Evolutionary conservation across 2,888 invertebrate genomes (phyloP).

Genomic region (Drosophila mimetica): DNA sequence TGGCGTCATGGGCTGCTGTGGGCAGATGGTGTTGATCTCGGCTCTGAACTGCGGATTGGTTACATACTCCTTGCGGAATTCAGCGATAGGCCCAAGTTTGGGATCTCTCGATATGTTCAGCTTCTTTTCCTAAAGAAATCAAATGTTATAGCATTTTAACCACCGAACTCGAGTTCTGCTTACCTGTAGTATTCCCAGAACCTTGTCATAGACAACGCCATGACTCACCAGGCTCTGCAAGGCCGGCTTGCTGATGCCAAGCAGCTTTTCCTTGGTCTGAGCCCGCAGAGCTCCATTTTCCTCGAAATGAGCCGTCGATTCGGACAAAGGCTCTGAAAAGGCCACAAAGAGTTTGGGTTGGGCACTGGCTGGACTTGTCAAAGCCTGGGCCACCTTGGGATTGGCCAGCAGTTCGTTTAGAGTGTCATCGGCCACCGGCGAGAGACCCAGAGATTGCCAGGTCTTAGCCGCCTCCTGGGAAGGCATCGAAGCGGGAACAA

Average conservation of each 20-base stretch:
- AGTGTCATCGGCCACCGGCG: slow-evolving; percentile 68
- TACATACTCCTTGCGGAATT: slow-evolving; percentile 87
- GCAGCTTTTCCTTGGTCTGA: slow-evolving; percentile 84
- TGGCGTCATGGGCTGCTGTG: slow-evolving; percentile 41
- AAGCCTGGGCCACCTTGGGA: slow-evolving; percentile 70
- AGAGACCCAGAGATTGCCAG: slow-evolving; percentile 56
- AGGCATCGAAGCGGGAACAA: slow-evolving; percentile 14
- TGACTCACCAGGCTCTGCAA: slow-evolving; percentile 87
- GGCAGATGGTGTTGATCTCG: slow-evolving; percentile 85
- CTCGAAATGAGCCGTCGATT: slow-evolving; percentile 66
- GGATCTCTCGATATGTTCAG: slow-evolving; percentile 86
- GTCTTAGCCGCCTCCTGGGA: slow-evolving; percentile 42
- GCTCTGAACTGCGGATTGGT: slow-evolving; percentile 86
- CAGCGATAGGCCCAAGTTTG: slow-evolving; percentile 86
- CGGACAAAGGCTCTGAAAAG: slow-evolving; percentile 77
- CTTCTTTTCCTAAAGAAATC: slow-evolving; percentile 85
- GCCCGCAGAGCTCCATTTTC: slow-evolving; percentile 52
- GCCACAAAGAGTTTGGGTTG: slow-evolving; percentile 79
- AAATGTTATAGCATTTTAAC: neutral
- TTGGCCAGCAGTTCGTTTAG: slow-evolving; percentile 72
- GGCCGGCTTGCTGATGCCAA: slow-evolving; percentile 86
- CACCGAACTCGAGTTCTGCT: slow-evolving; percentile 69
- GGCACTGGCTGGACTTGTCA: slow-evolving; percentile 49
- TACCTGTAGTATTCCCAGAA: slow-evolving; percentile 86
- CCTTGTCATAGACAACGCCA: slow-evolving; percentile 87